Evolutionary conservation across 2,888 invertebrate genomes (phyloP).

Genomic region (Hyalella azteca): DNA sequence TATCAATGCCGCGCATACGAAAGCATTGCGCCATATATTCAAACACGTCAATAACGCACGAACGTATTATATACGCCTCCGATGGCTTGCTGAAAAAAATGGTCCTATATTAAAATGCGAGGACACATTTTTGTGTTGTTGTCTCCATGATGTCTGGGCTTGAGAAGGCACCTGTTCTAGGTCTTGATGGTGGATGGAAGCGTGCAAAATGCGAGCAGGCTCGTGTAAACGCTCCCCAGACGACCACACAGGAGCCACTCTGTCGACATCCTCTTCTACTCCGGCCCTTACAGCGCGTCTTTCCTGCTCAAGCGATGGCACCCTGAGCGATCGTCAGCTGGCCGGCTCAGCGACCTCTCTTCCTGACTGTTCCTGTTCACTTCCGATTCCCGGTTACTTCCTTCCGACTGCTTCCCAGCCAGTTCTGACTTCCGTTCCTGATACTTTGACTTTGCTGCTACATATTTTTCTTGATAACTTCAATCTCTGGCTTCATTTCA

Average conservation of each 20-base stretch:
- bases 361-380: too few species aligned
- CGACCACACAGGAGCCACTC: constrained; percentile 11
- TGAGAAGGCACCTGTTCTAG: background rate
- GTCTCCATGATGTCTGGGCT: background rate
- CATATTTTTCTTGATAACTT: too few species aligned
- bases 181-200: constrained; percentile 5
- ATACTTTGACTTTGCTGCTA: constrained; percentile 6
- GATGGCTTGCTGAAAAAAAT: too few species aligned
- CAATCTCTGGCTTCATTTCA: too few species aligned
- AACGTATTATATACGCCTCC: too few species aligned
- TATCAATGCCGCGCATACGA: too few species aligned
- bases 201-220: background rate
- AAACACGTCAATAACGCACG: too few species aligned
- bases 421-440: background rate
- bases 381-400: background rate
- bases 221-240: constrained; percentile 10
- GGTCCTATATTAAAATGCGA: too few species aligned
- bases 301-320: background rate
- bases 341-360: too few species aligned
- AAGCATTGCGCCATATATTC: too few species aligned
- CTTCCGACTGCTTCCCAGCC: background rate
- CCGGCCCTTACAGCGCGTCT: background rate
- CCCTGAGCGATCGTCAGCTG: background rate
- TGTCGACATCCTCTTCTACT: constrained; percentile 13
- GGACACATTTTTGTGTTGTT: too few species aligned